Evolutionary conservation across 2,888 invertebrate species (phyloP).

Genomic region (Amphipoea lucens): DNA sequence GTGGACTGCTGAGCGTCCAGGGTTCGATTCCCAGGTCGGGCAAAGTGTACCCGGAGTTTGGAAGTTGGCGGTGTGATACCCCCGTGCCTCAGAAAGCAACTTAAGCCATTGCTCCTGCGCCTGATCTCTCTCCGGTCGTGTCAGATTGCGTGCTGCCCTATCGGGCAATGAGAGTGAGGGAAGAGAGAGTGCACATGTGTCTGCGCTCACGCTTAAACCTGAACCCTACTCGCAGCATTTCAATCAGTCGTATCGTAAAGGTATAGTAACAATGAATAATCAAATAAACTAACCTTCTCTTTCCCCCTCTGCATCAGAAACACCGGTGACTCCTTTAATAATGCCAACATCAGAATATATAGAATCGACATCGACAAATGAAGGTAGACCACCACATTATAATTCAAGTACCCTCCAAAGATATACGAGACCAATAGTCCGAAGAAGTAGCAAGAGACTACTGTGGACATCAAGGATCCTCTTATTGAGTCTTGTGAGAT

Average conservation of each 20-base stretch:
- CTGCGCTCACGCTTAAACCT: neutral
- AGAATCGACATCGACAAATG: conserved; percentile 76
- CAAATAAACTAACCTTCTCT: conserved; percentile 72
- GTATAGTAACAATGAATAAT: neutral
- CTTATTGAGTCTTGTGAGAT: conserved; percentile 80
- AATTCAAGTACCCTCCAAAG: conserved; percentile 78
- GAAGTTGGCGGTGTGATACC: neutral
- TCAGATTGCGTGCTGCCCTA: too few species aligned
- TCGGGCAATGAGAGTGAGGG: neutral
- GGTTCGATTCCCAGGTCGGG: too few species aligned
- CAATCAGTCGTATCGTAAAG: too few species aligned
- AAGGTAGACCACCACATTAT: conserved; percentile 75
- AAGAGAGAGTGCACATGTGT: too few species aligned
- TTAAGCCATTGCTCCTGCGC: too few species aligned
- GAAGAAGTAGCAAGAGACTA: conserved; percentile 76
- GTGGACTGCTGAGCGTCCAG: too few species aligned
- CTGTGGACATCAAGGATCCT: conserved; percentile 76
- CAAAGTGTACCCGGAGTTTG: neutral
- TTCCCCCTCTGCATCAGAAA: conserved; percentile 77
- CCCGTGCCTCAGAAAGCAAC: neutral
- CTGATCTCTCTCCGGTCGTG: neutral
- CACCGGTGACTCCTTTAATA: conserved; percentile 82
- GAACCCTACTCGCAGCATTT: neutral
- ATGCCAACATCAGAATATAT: conserved; percentile 74
- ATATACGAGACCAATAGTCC: conserved; percentile 80